Conservation (phyloP, 2,113 vertebrate genomes). For the Monarcha castaneiventris region DNA sequence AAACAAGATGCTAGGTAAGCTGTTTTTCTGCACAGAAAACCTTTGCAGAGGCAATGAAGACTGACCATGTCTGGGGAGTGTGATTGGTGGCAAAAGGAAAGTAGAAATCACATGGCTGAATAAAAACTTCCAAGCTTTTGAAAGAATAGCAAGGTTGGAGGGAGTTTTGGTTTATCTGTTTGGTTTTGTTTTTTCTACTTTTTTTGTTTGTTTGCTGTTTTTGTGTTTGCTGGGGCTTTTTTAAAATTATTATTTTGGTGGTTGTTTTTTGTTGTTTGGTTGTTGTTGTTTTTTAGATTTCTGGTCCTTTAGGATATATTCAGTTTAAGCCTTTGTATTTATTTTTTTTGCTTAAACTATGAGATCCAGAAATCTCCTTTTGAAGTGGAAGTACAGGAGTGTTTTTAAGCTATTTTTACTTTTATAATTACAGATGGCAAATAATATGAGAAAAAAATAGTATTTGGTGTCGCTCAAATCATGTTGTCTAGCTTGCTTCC, state of each 20-base stretch:
- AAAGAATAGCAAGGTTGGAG: neutral
- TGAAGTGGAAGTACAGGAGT: neutral
- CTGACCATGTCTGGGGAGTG: neutral
- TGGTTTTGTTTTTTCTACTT: neutral
- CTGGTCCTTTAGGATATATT: neutral
- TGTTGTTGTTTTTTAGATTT: neutral
- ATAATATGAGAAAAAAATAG: neutral
- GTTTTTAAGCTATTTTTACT: neutral
- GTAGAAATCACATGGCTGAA: neutral
- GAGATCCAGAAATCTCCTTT: neutral
- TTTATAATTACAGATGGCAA: neutral
- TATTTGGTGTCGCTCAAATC: neutral
- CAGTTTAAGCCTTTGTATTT: neutral
- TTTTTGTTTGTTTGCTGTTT: neutral
- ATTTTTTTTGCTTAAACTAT: neutral
- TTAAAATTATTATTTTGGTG: neutral
- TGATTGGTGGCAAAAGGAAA: neutral
- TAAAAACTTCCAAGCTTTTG: neutral
- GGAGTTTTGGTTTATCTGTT: neutral
- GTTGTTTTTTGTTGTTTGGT: neutral
- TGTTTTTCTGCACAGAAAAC: neutral
- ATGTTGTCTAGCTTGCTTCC: neutral
- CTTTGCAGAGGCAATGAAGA: neutral
- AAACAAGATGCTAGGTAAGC: neutral
- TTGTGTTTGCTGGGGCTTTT: rapidly evolving